Evolutionary conservation across 2,888 invertebrate species (phyloP).

Genomic region (Philereme vetulata): DNA sequence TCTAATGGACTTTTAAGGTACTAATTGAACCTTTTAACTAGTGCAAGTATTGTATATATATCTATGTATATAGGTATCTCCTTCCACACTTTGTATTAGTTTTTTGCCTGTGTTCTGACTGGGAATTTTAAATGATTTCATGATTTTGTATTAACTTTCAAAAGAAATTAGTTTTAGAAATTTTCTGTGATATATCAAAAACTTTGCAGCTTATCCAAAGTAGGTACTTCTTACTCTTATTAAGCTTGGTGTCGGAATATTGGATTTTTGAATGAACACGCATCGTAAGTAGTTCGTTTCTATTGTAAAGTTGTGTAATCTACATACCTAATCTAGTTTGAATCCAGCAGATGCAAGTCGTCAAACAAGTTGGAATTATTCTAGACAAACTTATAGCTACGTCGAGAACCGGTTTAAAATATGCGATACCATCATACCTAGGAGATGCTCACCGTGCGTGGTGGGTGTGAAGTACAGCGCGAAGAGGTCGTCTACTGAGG

Average conservation of each 20-base stretch:
- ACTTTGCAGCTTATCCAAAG: not conserved
- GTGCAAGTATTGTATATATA: too few species aligned
- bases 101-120: too few species aligned
- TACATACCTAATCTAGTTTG: constrained; percentile 31
- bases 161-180: too few species aligned
- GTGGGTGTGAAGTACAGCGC: constrained; percentile 89
- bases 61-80: too few species aligned
- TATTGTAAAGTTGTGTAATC: constrained; percentile 21
- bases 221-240: not conserved
- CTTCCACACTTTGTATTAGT: too few species aligned
- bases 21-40: too few species aligned
- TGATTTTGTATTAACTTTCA: too few species aligned
- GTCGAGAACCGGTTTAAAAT: constrained; percentile 35
- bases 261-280: constrained; percentile 6
- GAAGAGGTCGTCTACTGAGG: constrained; percentile 90
- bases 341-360: constrained; percentile 34
- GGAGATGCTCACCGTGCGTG: constrained; percentile 80
- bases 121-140: too few species aligned
- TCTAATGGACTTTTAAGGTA: too few species aligned
- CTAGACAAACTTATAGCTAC: constrained; percentile 29
- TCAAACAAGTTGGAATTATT: constrained; percentile 40
- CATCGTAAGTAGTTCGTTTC: constrained; percentile 5
- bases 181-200: not conserved
- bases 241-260: not conserved
- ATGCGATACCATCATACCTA: constrained; percentile 35